Percentiles rank a stretch among this genome's conserved stretches.
Evolutionary conservation across 2,888 invertebrate species (phyloP).

Genomic region (Ennomos fuscantarius): DNA sequence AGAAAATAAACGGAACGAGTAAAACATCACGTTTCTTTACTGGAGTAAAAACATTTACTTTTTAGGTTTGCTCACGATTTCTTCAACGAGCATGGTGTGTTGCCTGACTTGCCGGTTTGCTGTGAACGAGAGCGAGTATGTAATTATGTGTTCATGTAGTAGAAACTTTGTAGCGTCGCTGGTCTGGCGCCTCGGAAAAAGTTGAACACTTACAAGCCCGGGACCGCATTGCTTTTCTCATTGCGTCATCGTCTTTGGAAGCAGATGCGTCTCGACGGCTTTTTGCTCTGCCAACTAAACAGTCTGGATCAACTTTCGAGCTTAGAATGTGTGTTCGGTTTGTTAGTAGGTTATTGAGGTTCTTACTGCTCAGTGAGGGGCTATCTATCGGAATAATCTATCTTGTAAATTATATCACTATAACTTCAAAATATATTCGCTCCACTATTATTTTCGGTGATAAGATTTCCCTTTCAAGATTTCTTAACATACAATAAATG

Average conservation of each 20-base stretch:
- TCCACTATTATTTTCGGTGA: conserved; percentile 20
- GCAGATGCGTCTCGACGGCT: conserved; percentile 56
- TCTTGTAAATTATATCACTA: too few relatives aligned
- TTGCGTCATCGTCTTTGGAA: conserved; percentile 59
- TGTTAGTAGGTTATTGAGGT: conserved; percentile 36
- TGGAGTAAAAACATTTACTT: conserved; percentile 44
- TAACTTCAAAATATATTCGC: conserved; percentile 1
- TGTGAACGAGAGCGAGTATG: conserved; percentile 26
- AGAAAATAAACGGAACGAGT: conserved; percentile 54
- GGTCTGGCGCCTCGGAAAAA: conserved; percentile 72
- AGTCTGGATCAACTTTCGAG: conserved; percentile 57
- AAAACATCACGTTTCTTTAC: conserved; percentile 52
- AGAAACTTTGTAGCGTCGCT: conserved; percentile 62
- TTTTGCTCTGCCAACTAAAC: conserved; percentile 56
- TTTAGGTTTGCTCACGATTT: conserved; percentile 42
- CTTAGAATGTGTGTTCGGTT: conserved; percentile 29
- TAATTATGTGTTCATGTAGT: conserved; percentile 59
- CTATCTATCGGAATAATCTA: conserved; percentile 2
- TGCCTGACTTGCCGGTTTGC: conserved; percentile 34
- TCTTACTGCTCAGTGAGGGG: conserved; percentile 5
- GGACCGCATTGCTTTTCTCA: conserved; percentile 72
- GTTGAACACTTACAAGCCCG: conserved; percentile 57
- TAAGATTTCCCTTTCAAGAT: conserved; percentile 7
- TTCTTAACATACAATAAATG: too few relatives aligned
- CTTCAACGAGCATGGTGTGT: conserved; percentile 37